These are phyloP conservation scores for Camponotus vicinus DNA, from an alignment of 1,140 invertebrate genomes.

Conservation along the genomic window DNA sequence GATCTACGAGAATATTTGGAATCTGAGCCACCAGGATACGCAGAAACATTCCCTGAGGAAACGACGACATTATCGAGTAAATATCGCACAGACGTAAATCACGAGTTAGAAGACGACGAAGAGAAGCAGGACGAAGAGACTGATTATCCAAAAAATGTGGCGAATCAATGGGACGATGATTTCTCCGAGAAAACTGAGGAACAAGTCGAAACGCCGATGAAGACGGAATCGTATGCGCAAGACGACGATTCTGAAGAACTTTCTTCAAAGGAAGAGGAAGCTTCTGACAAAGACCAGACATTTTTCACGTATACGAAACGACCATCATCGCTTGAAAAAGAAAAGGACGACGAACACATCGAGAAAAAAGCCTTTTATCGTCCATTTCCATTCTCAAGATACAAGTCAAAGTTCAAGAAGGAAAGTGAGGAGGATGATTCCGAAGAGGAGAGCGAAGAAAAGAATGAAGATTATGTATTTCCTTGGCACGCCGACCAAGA, in stretches of 20 bases:
- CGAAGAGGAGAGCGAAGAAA: conserved; percentile 64
- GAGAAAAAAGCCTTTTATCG: conserved; percentile 82
- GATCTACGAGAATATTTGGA: conserved; percentile 58
- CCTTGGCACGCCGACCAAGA: conserved; percentile 77
- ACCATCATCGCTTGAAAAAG: conserved; percentile 80
- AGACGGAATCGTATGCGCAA: conserved; percentile 51
- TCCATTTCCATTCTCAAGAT: conserved; percentile 75
- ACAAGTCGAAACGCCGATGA: conserved; percentile 48
- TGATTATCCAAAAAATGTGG: conserved; percentile 1
- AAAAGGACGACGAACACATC: conserved; percentile 78
- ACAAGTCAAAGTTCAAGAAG: conserved; percentile 41
- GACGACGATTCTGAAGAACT: conserved; percentile 32
- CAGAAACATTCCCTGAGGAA: conserved; percentile 65
- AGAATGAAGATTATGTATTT: conserved; percentile 74
- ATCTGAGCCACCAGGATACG: conserved; percentile 70
- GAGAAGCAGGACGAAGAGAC: conserved; percentile 24
- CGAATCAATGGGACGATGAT: conserved; percentile 20
- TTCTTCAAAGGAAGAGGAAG: conserved; percentile 46
- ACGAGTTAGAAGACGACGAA: not conserved
- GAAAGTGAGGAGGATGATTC: conserved; percentile 61
- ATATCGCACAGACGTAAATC: not conserved
- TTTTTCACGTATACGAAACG: conserved; percentile 72
- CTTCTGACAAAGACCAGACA: conserved; percentile 27
- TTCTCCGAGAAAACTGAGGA: conserved; percentile 45
- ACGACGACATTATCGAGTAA: not conserved